Evolutionary conservation across 2,797 vertebrate genomes (phyloP).

Genomic region (Iguana delicatissima): DNA sequence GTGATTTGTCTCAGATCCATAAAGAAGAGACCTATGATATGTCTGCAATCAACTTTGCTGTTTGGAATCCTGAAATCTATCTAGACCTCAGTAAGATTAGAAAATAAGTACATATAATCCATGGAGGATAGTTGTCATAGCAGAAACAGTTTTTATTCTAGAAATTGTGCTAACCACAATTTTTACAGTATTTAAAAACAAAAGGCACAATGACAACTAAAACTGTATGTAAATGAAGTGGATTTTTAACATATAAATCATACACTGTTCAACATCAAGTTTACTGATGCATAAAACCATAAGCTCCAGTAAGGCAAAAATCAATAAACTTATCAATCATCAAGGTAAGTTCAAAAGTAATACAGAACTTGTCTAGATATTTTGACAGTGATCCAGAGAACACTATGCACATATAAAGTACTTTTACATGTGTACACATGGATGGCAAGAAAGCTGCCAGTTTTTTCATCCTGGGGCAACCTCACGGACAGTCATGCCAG

Average conservation of each 20-base stretch:
- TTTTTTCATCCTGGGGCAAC: neutral
- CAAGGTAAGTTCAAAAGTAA: neutral
- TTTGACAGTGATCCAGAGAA: neutral
- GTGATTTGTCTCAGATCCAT: neutral
- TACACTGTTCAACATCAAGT: neutral
- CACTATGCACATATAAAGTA: neutral
- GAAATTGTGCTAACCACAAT: neutral
- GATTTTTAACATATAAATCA: neutral
- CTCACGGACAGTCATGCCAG: too few species aligned
- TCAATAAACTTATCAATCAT: neutral
- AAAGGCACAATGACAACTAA: neutral
- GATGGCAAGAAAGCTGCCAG: neutral
- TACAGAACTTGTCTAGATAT: neutral
- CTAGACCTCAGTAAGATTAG: neutral
- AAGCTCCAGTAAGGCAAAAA: neutral
- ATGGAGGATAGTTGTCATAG: neutral
- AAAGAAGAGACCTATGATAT: neutral
- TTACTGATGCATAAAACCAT: neutral
- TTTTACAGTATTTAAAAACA: constrained; percentile 24
- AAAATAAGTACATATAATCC: neutral
- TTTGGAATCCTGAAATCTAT: neutral
- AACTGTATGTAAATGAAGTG: neutral
- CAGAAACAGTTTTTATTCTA: neutral
- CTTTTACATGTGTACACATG: too few species aligned
- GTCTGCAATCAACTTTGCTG: neutral